Conservation (phyloP, 1,140 invertebrate species). For the Oscheius sp. region DNA sequence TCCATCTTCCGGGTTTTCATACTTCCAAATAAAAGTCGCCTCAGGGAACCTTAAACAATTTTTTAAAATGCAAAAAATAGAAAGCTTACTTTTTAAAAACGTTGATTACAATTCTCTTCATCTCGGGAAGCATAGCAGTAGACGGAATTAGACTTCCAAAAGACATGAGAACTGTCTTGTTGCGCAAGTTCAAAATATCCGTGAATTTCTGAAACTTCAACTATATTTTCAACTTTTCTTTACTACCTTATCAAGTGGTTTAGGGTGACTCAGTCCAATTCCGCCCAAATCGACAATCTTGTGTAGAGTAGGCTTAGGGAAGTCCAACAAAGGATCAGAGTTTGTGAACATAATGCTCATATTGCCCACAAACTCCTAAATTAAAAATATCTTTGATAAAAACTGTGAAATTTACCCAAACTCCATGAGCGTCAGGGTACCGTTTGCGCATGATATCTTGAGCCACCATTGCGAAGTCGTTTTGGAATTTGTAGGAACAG, state of each 20-base stretch:
- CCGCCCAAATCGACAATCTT: conserved; percentile 45
- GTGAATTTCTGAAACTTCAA: conserved; percentile 21
- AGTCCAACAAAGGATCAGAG: conserved; percentile 41
- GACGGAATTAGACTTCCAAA: conserved; percentile 47
- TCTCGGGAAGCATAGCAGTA: conserved; percentile 36
- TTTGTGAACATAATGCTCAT: conserved; percentile 34
- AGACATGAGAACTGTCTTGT: conserved; percentile 43
- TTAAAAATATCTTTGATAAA: background rate
- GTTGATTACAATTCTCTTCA: conserved; percentile 34
- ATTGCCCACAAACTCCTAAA: conserved; percentile 13
- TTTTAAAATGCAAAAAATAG: background rate
- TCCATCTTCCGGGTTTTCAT: conserved; percentile 41
- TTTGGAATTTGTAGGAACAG: conserved; percentile 4
- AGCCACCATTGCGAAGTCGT: background rate
- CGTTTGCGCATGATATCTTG: background rate
- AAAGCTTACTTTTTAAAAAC: conserved; percentile 33
- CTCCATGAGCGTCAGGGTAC: background rate
- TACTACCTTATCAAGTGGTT: conserved; percentile 12
- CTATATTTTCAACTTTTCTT: conserved; percentile 14
- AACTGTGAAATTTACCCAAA: conserved; percentile 14
- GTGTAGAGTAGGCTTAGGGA: conserved; percentile 36
- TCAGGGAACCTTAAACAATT: conserved; percentile 25
- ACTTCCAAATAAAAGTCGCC: conserved; percentile 50
- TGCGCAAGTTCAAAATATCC: conserved; percentile 1
- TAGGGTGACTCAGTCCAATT: conserved; percentile 29